Base-by-base conservation (phyloP, 1,140 invertebrate species). In the Tribolium madens region DNA sequence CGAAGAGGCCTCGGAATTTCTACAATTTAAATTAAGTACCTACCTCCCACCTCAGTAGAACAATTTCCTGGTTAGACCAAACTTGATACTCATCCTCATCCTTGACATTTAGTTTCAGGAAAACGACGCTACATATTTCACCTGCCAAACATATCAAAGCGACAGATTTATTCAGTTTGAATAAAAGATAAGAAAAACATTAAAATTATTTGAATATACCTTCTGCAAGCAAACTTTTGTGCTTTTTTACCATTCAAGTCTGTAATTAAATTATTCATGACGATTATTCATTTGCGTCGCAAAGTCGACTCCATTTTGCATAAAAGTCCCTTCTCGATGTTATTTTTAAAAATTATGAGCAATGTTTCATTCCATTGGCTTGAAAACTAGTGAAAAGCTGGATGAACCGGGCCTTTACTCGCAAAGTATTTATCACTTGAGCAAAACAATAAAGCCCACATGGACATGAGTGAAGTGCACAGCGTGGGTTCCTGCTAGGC, bases 391-490 rank as follows among this genome's bases (percentile, higher is more conserved):
- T 57, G 15, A 21, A 57, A 57, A 57, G n/a, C 13, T 57, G 9
- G 18, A 53, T 57, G 17, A 10, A 57, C 21, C 17, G 52, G 18
- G 4, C 13, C 13, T 64, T 64, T 64, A 1, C 21, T 33, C 1
- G 21, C 14, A 33, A 64, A 64, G 46, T 50, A 72, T 72, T 72
- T 50, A 72, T 72, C 47, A 72, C 47, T 50, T 64, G 72, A 68
- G 68, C 75, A 76, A 76, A 72, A 76, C 75, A 76, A 76, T 76
- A 76, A 76, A 72, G 69, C 17, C 17, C 64, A 36, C 52, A 76
- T 42, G 46, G 47, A 72, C 50, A 53, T 50, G 75, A 71, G 60
- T 70, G 15, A 60, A 71, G 52, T 50, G 15, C 75, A 26, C 75
- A 76, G 75, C 75, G 33, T 60, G 69, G 68, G 68, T 57, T 68